These are phyloP conservation scores for Ricordea florida DNA, from an alignment of 92 coral and sea anemone species.

Conservation along the genomic window DNA sequence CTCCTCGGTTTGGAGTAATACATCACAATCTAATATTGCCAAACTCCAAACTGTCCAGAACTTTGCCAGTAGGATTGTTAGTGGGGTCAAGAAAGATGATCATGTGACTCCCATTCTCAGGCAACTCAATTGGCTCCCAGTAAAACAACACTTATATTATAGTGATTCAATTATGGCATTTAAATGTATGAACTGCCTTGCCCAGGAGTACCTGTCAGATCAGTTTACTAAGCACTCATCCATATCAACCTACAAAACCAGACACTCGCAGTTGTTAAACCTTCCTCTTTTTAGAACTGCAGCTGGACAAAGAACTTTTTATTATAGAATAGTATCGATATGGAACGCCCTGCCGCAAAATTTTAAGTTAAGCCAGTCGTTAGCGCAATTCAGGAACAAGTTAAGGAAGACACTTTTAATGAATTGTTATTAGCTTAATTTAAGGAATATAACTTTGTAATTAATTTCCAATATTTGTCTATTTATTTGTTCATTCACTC, in stretches of 20 bases:
- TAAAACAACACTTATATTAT: constrained; percentile 27
- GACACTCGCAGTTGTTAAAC: constrained; percentile 41
- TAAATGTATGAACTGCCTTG: constrained; percentile 50
- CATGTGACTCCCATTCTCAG: constrained; percentile 56
- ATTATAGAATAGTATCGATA: too few relatives aligned
- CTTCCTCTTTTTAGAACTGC: too few relatives aligned
- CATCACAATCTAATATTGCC: neutral
- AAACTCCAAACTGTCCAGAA: constrained; percentile 33
- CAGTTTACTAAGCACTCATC: constrained; percentile 38
- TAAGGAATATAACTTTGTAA: too few relatives aligned
- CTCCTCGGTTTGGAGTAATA: constrained; percentile 40
- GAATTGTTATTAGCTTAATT: too few relatives aligned
- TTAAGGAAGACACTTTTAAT: too few relatives aligned
- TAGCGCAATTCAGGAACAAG: too few relatives aligned
- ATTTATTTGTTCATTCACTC: too few relatives aligned
- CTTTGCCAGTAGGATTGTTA: constrained; percentile 48
- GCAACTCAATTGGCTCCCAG: constrained; percentile 46
- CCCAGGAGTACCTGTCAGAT: constrained; percentile 20
- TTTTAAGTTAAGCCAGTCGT: too few relatives aligned
- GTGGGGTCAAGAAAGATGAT: constrained; percentile 47
- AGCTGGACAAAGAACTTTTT: too few relatives aligned
- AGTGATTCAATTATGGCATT: constrained; percentile 41
- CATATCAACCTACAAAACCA: constrained; percentile 22
- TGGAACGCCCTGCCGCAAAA: too few relatives aligned
- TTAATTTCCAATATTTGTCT: too few relatives aligned